Evolutionary conservation across 2,113 vertebrate species (phyloP).

Genomic region (Andinoacara biseriatus): DNA sequence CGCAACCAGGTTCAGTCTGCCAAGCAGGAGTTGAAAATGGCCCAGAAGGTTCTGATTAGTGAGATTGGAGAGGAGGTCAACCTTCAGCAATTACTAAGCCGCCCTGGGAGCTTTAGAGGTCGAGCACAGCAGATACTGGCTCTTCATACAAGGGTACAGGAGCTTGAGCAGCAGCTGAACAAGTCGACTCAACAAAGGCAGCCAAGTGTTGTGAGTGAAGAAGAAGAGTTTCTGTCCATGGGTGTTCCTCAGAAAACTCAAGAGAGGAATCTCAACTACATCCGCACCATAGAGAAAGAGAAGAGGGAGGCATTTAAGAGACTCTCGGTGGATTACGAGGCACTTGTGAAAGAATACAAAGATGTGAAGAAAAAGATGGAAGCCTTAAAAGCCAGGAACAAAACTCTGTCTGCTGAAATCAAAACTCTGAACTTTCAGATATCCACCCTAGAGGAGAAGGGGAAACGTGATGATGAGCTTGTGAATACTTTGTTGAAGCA

Average conservation of each 20-base stretch:
- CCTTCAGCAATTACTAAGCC: conserved; percentile 83
- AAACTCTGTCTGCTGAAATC: conserved; percentile 82
- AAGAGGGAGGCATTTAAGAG: conserved; percentile 88
- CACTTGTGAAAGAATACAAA: conserved; percentile 82
- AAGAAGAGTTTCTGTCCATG: conserved; percentile 68
- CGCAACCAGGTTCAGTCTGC: conserved; percentile 90
- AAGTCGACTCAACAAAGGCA: conserved; percentile 70
- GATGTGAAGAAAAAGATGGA: conserved; percentile 86
- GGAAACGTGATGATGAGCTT: conserved; percentile 89
- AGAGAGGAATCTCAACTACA: conserved; percentile 85
- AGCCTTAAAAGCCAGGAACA: conserved; percentile 85
- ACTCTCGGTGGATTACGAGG: conserved; percentile 78
- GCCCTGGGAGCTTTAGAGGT: conserved; percentile 87
- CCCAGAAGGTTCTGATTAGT: conserved; percentile 89
- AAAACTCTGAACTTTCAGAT: conserved; percentile 87
- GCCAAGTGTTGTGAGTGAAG: conserved; percentile 41
- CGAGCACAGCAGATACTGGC: conserved; percentile 92
- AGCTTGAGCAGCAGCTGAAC: conserved; percentile 88
- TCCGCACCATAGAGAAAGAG: conserved; percentile 86
- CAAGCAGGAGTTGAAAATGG: conserved; percentile 89
- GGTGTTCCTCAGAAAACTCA: conserved; percentile 75
- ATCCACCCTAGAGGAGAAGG: conserved; percentile 87
- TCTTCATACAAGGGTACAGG: conserved; percentile 89
- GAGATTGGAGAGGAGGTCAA: conserved; percentile 92
- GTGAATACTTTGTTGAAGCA: conserved; percentile 88